These are phyloP conservation scores for Cryptophagus acutangulus DNA, from an alignment of 2,888 invertebrate genomes.

Conservation along the genomic window DNA sequence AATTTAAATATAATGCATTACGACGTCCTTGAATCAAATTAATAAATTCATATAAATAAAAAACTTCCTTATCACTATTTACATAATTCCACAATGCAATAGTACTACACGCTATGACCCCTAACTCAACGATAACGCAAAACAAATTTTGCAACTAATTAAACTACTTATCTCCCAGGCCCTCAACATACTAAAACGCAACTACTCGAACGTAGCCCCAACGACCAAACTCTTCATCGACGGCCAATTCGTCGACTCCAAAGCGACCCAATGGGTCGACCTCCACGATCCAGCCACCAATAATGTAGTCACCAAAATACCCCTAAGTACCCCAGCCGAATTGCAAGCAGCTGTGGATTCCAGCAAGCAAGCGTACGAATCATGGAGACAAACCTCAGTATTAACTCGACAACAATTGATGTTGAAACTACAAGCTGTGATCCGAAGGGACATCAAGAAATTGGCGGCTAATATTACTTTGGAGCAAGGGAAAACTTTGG, in stretches of 20 bases:
- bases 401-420: slow-evolving; percentile 78
- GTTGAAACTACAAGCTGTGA: slow-evolving; percentile 70
- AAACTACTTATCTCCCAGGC: no score
- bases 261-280: slow-evolving; percentile 90
- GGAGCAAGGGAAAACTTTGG: slow-evolving; percentile 96
- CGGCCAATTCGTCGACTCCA: slow-evolving; percentile 90
- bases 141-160: no score
- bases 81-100: no score
- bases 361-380: slow-evolving; percentile 67
- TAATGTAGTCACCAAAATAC: slow-evolving; percentile 75
- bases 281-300: slow-evolving; percentile 94
- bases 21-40: no score
- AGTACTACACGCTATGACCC: no score
- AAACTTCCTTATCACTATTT: no score
- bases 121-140: no score
- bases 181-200: slow-evolving; percentile 22
- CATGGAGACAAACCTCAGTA: slow-evolving; percentile 89
- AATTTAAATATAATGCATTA: no score
- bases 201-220: slow-evolving; percentile 50
- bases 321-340: slow-evolving; percentile 82
- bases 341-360: slow-evolving; percentile 85
- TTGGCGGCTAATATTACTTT: slow-evolving; percentile 87
- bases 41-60: no score
- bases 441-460: slow-evolving; percentile 82
- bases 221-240: slow-evolving; percentile 90